Conservation (phyloP, 2,113 vertebrate genomes). For the Ameiurus melas region DNA sequence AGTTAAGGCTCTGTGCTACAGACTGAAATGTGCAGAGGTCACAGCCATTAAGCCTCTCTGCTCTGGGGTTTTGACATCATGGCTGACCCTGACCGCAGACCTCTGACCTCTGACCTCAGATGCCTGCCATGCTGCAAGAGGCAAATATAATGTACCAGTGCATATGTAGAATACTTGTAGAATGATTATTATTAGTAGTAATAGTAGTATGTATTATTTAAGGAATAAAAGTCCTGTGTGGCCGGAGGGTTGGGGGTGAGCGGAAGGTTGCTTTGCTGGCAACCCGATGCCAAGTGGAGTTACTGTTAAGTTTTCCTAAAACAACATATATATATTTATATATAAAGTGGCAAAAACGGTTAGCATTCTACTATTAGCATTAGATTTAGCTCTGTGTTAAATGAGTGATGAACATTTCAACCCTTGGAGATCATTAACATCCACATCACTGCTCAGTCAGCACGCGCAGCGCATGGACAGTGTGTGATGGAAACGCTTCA, state of each 20-base stretch:
- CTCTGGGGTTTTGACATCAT: neutral
- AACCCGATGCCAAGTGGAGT: too few relatives aligned
- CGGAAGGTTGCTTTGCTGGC: too few relatives aligned
- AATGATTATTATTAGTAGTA: neutral
- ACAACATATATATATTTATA: too few relatives aligned
- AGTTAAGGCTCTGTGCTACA: neutral
- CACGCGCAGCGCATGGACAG: neutral
- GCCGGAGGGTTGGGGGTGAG: neutral
- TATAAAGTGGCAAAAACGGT: neutral
- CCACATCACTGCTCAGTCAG: neutral
- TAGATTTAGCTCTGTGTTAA: neutral
- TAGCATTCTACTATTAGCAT: neutral
- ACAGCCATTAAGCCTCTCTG: neutral
- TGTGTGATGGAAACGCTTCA: neutral
- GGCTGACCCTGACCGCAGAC: neutral
- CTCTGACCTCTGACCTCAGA: neutral
- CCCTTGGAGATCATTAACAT: neutral
- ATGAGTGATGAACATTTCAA: neutral
- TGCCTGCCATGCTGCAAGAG: neutral
- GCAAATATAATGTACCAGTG: neutral
- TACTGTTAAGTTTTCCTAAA: too few relatives aligned
- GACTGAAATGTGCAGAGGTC: neutral
- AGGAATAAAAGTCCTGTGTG: neutral
- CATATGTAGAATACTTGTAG: neutral
- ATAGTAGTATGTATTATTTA: neutral